phyloP scores from a whole-genome alignment of 2,888 invertebrate genomes.

The Iselma pallidipennis region DNA sequence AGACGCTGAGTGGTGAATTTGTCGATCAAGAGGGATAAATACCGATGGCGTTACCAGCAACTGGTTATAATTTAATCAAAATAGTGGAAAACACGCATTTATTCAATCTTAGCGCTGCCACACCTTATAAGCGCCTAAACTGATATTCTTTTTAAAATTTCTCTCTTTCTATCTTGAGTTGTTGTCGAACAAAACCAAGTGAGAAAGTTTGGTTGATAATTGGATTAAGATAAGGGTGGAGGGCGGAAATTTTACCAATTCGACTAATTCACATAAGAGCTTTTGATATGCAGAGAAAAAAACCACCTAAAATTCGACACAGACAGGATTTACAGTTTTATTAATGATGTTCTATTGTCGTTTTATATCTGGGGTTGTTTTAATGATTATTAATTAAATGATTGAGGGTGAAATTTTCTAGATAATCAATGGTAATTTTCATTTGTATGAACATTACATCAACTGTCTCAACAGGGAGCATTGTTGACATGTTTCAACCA shows the following conservation, averaged over 20 bases:
- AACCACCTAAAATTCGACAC: too few relatives aligned
- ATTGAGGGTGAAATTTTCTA: background rate
- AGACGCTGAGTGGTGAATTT: background rate
- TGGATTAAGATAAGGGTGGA: constrained; percentile 1
- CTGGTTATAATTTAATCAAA: constrained; percentile 55
- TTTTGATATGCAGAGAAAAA: too few relatives aligned
- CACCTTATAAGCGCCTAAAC: constrained; percentile 40
- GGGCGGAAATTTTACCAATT: constrained; percentile 31
- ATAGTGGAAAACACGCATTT: constrained; percentile 54
- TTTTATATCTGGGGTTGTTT: too few relatives aligned
- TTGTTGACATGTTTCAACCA: background rate
- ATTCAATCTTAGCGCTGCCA: constrained; percentile 48
- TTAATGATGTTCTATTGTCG: too few relatives aligned
- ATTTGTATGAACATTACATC: too few relatives aligned
- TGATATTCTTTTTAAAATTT: constrained; percentile 29
- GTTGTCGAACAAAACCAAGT: constrained; percentile 5
- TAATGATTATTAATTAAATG: background rate
- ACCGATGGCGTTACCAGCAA: background rate
- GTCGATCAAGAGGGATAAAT: background rate
- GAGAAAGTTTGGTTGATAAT: background rate
- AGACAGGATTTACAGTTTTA: too few relatives aligned
- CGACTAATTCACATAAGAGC: constrained; percentile 31
- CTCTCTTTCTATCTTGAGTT: constrained; percentile 1
- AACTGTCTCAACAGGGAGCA: background rate
- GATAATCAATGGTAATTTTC: too few relatives aligned